A percentile compares a stretch with the other conserved stretches of the same genome.
Conservation (phyloP, 2,888 invertebrate genomes). For the Andrena flavipes region DNA sequence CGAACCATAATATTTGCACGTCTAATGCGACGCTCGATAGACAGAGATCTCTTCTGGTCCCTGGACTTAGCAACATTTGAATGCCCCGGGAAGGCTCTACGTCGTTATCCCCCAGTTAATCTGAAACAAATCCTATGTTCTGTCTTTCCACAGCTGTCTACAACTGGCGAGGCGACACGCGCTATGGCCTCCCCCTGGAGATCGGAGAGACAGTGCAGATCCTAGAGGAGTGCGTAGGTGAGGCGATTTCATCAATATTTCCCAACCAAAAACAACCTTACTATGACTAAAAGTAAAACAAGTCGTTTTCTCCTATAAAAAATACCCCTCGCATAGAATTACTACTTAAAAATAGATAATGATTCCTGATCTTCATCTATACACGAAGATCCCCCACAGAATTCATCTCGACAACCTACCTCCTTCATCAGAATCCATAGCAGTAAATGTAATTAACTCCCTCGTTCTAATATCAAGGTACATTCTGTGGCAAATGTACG, state of each 20-base stretch:
- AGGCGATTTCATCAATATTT: slow-evolving; percentile 43
- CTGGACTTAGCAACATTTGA: neutral
- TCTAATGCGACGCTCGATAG: slow-evolving; percentile 10
- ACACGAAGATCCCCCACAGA: too few species aligned
- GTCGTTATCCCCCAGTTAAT: neutral
- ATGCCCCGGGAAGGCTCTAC: neutral
- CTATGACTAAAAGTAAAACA: too few species aligned
- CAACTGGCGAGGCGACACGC: slow-evolving; percentile 95
- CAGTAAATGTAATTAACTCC: too few species aligned
- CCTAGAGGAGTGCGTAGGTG: slow-evolving; percentile 94
- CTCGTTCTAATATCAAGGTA: too few species aligned
- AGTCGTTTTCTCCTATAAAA: too few species aligned
- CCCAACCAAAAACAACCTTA: neutral
- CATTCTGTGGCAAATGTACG: too few species aligned
- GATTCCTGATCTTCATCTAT: too few species aligned
- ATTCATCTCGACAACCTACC: too few species aligned
- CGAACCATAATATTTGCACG: slow-evolving; percentile 47
- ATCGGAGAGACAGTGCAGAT: slow-evolving; percentile 97
- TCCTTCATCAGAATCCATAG: too few species aligned
- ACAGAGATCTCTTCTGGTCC: neutral
- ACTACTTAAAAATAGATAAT: too few species aligned
- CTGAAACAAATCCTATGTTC: neutral
- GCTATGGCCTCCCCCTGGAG: slow-evolving; percentile 92
- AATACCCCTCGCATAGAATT: too few species aligned
- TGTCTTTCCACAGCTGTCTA: slow-evolving; percentile 91